Conservation (phyloP, 2,113 vertebrate genomes). For the Dryoscopus gambensis region DNA sequence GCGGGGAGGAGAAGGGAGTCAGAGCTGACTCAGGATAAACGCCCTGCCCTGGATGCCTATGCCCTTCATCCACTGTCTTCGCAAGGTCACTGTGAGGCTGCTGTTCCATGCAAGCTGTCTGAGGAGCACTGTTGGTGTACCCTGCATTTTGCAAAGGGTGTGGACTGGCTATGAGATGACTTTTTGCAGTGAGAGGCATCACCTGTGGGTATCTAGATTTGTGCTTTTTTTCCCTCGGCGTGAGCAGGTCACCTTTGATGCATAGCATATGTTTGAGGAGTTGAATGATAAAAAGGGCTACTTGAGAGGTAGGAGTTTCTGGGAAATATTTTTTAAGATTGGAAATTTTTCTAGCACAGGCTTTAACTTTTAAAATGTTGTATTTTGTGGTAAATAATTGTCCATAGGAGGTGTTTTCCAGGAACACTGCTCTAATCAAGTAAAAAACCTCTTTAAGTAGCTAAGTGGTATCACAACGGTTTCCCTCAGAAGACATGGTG, state of each 20-base stretch:
- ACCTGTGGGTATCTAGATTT: background rate
- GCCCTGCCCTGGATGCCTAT: background rate
- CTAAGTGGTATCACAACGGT: background rate
- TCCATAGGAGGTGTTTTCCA: background rate
- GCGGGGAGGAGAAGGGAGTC: background rate
- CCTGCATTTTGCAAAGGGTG: background rate
- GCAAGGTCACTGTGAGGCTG: background rate
- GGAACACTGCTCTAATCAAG: background rate
- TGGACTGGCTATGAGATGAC: rapidly evolving
- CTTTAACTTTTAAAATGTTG: background rate
- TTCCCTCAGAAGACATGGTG: background rate
- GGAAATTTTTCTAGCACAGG: background rate
- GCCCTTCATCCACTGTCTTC: background rate
- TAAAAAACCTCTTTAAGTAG: background rate
- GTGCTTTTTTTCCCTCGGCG: background rate
- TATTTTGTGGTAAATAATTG: background rate
- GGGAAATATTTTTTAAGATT: background rate
- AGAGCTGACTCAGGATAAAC: background rate
- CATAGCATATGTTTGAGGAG: rapidly evolving
- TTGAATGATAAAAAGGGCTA: background rate
- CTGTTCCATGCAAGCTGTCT: background rate
- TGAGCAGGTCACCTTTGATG: rapidly evolving
- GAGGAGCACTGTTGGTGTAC: background rate
- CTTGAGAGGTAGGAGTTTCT: background rate
- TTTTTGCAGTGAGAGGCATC: background rate